phyloP scores from a whole-genome alignment of 2,888 invertebrate genomes.

The Platycheirus rosarum region DNA sequence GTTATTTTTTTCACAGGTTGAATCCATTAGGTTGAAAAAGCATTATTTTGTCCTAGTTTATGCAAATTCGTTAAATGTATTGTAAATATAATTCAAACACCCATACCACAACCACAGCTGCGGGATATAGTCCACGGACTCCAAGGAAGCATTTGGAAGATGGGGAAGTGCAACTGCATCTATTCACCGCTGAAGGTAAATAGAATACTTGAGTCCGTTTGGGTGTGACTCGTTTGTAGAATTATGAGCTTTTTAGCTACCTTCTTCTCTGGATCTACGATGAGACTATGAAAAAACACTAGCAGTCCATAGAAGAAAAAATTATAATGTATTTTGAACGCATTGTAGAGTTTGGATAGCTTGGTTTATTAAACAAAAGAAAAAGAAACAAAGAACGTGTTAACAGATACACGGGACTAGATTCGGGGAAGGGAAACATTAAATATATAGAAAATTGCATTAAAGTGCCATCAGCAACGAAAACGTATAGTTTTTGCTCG shows the following conservation, averaged over 20 bases:
- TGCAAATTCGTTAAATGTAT: slow-evolving; percentile 63
- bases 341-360: slow-evolving; percentile 25
- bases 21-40: slow-evolving; percentile 32
- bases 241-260: slow-evolving; percentile 21
- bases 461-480: slow-evolving; percentile 28
- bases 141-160: slow-evolving; percentile 14
- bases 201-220: slow-evolving; percentile 34
- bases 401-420: no score
- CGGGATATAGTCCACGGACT: no score
- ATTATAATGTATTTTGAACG: slow-evolving; percentile 30
- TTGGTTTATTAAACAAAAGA: slow-evolving; percentile 44
- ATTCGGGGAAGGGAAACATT: slow-evolving; percentile 12
- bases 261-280: not conserved
- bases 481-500: slow-evolving; percentile 1
- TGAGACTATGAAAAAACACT: not conserved
- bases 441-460: slow-evolving; percentile 36
- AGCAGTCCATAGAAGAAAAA: slow-evolving; percentile 9
- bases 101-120: not conserved
- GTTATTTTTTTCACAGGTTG: slow-evolving; percentile 16
- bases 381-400: slow-evolving; percentile 26
- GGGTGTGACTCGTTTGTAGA: slow-evolving; percentile 46
- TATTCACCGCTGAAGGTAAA: not conserved
- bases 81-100: slow-evolving; percentile 25
- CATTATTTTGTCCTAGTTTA: slow-evolving; percentile 46
- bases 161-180: slow-evolving; percentile 34